These are phyloP conservation scores for Alfaro cultratus DNA, from an alignment of 2,797 vertebrate genomes.

Conservation along the genomic window DNA sequence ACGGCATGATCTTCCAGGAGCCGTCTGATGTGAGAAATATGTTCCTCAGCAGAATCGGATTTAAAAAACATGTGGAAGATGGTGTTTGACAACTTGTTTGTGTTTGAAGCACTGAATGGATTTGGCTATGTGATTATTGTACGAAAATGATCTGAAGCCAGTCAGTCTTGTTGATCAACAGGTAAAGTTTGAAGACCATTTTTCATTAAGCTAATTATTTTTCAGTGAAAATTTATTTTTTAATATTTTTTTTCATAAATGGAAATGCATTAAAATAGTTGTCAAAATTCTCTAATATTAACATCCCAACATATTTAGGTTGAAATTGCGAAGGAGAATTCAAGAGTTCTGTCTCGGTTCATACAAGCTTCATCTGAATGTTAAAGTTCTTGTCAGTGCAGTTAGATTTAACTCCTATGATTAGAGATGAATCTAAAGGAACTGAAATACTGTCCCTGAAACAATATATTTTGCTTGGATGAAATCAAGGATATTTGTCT, in stretches of 20 bases:
- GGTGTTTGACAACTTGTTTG: background rate
- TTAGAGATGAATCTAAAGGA: background rate
- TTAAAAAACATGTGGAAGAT: background rate
- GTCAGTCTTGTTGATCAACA: background rate
- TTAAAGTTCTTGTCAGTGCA: background rate
- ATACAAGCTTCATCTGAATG: background rate
- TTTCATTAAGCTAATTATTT: background rate
- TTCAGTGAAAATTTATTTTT: background rate
- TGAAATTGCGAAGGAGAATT: background rate
- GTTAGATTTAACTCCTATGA: background rate
- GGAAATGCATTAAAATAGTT: background rate
- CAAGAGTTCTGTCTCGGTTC: background rate
- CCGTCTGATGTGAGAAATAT: background rate
- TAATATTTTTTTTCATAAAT: background rate
- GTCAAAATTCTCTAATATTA: background rate
- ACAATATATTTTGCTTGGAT: background rate
- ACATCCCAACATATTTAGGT: background rate
- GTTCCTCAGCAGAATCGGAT: conserved; percentile 1
- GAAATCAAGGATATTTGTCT: background rate
- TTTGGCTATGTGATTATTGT: background rate
- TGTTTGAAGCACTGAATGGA: background rate
- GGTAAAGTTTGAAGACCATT: background rate
- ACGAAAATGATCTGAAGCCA: too few relatives aligned
- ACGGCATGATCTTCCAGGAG: background rate
- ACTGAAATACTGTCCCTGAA: background rate